Evolutionary conservation across 2,797 vertebrate genomes (phyloP).

Genomic region (Pyrrhura leucotis): DNA sequence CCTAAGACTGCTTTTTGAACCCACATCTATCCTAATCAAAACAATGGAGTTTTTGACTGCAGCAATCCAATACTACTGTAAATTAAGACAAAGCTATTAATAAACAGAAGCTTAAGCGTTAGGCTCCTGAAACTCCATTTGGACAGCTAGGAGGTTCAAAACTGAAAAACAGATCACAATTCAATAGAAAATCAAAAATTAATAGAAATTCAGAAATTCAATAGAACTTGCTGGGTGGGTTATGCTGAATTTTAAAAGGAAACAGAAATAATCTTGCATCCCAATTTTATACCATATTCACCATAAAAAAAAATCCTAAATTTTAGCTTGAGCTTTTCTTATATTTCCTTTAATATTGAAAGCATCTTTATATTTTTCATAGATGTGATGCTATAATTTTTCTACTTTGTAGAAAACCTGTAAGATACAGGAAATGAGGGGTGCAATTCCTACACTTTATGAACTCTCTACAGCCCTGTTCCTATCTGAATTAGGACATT

Average conservation of each 20-base stretch:
- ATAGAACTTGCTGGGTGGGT: neutral
- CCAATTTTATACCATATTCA: neutral
- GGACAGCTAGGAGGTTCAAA: neutral
- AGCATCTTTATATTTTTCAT: neutral
- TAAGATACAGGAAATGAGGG: neutral
- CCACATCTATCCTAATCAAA: neutral
- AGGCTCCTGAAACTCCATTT: neutral
- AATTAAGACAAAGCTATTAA: neutral
- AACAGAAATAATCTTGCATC: neutral
- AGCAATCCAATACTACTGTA: neutral
- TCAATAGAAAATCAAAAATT: neutral
- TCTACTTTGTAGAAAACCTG: neutral
- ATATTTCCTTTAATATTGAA: neutral
- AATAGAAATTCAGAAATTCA: neutral
- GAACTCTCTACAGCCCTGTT: neutral
- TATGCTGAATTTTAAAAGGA: neutral
- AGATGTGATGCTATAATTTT: neutral
- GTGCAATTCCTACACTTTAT: neutral
- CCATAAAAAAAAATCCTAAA: neutral
- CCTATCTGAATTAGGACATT: neutral
- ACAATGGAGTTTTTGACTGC: neutral
- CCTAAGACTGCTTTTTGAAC: constrained; percentile 5
- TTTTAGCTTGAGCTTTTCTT: neutral
- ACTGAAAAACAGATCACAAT: neutral
- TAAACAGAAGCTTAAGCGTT: neutral